Percentiles rank a stretch among this genome's conserved stretches.
These are phyloP conservation scores for Apeltes quadracus DNA, from an alignment of 2,113 vertebrate genomes.

Conservation along the genomic window DNA sequence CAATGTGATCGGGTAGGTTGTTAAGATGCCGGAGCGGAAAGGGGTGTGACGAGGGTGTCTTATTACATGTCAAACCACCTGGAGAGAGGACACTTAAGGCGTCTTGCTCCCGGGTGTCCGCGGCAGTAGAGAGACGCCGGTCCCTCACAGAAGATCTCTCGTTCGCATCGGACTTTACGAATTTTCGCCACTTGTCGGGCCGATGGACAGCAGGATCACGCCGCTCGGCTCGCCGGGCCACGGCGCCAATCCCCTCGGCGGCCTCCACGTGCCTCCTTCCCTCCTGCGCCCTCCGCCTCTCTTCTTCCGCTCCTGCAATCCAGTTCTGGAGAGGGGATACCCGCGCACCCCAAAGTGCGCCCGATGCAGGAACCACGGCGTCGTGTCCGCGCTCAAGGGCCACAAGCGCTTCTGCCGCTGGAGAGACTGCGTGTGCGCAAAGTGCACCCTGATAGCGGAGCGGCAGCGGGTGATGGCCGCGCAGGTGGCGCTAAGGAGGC, in stretches of 20 bases:
- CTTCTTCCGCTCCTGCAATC: conserved; percentile 70
- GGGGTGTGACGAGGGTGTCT: conserved; percentile 71
- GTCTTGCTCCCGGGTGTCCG: conserved; percentile 24
- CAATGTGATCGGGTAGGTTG: conserved; percentile 61
- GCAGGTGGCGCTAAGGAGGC: conserved; percentile 90
- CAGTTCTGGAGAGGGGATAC: conserved; percentile 80
- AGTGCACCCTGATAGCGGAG: conserved; percentile 91
- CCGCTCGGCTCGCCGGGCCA: conserved; percentile 63
- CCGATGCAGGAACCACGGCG: conserved; percentile 89
- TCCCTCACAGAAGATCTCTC: background rate
- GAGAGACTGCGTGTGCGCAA: conserved; percentile 90
- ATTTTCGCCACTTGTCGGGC: background rate
- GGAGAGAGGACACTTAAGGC: conserved; percentile 67
- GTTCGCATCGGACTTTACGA: background rate
- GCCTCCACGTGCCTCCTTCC: conserved; percentile 74
- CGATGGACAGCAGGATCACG: conserved; percentile 79
- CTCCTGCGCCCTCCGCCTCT: conserved; percentile 79
- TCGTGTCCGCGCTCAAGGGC: conserved; percentile 91
- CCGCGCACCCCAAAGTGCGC: conserved; percentile 90
- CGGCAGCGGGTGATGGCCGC: conserved; percentile 93
- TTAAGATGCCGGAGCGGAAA: conserved; percentile 59
- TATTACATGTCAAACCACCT: conserved; percentile 71
- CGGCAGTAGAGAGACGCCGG: conserved; percentile 32
- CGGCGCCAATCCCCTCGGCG: conserved; percentile 43
- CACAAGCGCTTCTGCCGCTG: conserved; percentile 93